Evolutionary conservation across 2,888 invertebrate genomes (phyloP).

Genomic region (Desoria tigrina): DNA sequence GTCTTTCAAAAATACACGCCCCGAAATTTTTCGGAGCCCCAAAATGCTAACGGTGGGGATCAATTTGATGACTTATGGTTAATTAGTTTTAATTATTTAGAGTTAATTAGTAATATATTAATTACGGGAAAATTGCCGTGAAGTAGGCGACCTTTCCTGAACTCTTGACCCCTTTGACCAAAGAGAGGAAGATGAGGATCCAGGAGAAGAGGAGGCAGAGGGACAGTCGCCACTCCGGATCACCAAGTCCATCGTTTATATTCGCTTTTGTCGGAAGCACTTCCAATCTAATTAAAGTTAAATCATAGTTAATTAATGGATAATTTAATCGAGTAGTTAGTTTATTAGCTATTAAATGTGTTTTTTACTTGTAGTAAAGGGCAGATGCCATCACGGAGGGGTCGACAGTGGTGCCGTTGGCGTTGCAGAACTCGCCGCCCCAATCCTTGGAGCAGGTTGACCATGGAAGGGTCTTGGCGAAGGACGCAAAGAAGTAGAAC

Average conservation of each 20-base stretch:
- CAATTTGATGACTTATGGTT: too few relatives aligned
- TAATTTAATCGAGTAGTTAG: too few relatives aligned
- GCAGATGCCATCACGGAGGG: background rate
- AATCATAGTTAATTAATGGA: too few relatives aligned
- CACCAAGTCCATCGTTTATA: constrained; percentile 50
- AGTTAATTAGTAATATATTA: too few relatives aligned
- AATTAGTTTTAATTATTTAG: too few relatives aligned
- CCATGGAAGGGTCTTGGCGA: constrained; percentile 57
- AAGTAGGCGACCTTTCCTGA: constrained; percentile 84
- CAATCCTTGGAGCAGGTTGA: background rate
- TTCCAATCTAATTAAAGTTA: constrained; percentile 29
- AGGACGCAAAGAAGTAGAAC: constrained; percentile 72
- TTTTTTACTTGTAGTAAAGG: constrained; percentile 3
- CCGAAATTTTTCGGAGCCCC: too few relatives aligned
- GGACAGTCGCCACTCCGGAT: constrained; percentile 70
- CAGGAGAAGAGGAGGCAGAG: constrained; percentile 69
- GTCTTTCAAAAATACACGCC: too few relatives aligned
- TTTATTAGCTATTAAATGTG: background rate
- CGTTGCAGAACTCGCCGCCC: background rate
- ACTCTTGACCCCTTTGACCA: constrained; percentile 72
- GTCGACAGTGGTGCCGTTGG: background rate
- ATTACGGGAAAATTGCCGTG: constrained; percentile 82
- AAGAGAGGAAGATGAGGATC: constrained; percentile 69
- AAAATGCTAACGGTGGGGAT: too few relatives aligned
- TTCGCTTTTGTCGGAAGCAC: constrained; percentile 24